Evolutionary conservation across 2,888 invertebrate species (phyloP), one percentile per base, ranked within the genome.

Genomic region (Adelphocoris suturalis): DNA sequence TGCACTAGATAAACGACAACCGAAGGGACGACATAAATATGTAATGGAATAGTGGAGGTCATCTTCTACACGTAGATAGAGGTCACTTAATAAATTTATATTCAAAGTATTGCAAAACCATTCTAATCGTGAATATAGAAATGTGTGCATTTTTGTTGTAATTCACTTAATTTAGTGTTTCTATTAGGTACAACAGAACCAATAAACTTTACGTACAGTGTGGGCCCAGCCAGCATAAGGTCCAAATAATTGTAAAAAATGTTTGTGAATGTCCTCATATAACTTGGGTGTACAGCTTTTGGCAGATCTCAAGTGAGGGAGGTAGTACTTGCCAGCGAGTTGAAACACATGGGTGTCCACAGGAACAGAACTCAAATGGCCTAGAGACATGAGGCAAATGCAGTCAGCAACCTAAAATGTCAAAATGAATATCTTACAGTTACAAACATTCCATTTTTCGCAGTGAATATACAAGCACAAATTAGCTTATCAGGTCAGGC

Each of bases 321-420:
- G 93, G 93, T 99, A 99, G 84, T 91, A 89, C 90, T 95, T 94
- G 23, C 96, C 95, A 0, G 98, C 98, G 91, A 99, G 96, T 94
- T 98, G 97, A 93, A 96, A 97, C 37, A 99, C 97, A 93, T 99
- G 99, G 0, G 99, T 99, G 93, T 99, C 99, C 0, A 99, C 97
- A 0, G 99, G 99, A 88, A 99, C 95, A 0, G 98, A 96, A 92
- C 96, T 95, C 85, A 97, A 93, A 93, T 99, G 97, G 90, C 97
- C 96, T 86, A 99, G 93, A 0, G 99, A 98, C 99, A 99, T 99
- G 27, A 99, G 94, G 93, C 98, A 98, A 92, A 99, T 97, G 93
- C 99, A 99, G 94, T 99, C 99, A 0, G 99, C 98, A 23, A 99
- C 98, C 97, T 97, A 27, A 23, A 68, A 23, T 3, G 11, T n/a